Evolutionary conservation across 2,888 invertebrate genomes (phyloP).

Genomic region (Papilio gigon): DNA sequence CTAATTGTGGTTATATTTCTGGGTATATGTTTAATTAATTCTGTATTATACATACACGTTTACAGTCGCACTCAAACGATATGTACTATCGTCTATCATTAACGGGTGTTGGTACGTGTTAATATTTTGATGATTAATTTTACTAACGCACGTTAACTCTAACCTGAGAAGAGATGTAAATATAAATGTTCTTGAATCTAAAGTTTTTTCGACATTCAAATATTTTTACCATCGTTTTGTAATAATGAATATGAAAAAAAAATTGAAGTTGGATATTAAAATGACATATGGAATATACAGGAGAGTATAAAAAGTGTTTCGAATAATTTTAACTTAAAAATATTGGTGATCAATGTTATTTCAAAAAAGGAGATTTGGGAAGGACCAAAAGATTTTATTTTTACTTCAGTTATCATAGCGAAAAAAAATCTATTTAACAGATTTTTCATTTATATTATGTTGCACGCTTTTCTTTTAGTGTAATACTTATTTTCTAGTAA

Average conservation of each 20-base stretch:
- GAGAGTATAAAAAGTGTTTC: neutral
- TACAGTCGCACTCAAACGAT: neutral
- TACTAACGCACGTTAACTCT: slow-evolving; percentile 3
- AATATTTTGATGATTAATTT: neutral
- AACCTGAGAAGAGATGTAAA: neutral
- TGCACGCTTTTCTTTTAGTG: slow-evolving; percentile 34
- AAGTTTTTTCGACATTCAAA: neutral
- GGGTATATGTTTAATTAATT: slow-evolving; percentile 37
- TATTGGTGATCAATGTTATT: neutral
- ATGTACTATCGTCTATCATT: neutral
- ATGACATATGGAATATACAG: neutral
- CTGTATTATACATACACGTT: neutral
- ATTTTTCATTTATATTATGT: slow-evolving; percentile 17
- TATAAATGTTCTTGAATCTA: no score
- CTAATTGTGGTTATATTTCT: slow-evolving; percentile 43
- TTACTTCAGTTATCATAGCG: no score
- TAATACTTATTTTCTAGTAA: slow-evolving; percentile 23
- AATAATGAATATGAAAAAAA: no score
- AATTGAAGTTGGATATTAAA: neutral
- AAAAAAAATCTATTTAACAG: no score
- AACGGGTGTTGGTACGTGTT: slow-evolving; percentile 13
- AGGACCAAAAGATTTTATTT: no score
- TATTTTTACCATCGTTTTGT: neutral
- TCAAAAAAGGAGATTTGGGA: neutral
- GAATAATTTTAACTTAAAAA: neutral